Evolutionary conservation across 2,888 invertebrate species (phyloP).

Genomic region (Aquatica leii): DNA sequence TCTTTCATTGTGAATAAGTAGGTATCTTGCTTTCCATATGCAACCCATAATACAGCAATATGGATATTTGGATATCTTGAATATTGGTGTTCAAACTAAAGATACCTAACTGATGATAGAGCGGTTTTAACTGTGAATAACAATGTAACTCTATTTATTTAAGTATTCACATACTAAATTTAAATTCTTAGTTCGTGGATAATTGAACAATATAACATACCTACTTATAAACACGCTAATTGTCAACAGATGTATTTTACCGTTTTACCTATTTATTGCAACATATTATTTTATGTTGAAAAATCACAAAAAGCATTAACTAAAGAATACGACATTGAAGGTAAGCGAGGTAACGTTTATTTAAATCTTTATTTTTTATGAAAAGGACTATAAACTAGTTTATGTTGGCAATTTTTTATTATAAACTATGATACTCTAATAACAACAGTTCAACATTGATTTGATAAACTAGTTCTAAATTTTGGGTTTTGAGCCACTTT

Average conservation of each 20-base stretch:
- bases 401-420: not conserved
- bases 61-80: not conserved
- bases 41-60: slow-evolving; percentile 1
- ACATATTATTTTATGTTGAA: no score
- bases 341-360: not conserved
- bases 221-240: not conserved
- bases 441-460: not conserved
- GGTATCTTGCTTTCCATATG: not conserved
- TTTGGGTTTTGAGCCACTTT: not conserved
- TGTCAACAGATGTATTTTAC: not conserved
- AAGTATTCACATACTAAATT: not conserved
- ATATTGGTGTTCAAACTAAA: slow-evolving; percentile 1
- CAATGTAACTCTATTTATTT: slow-evolving; percentile 1
- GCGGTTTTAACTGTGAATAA: slow-evolving; percentile 2
- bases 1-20: slow-evolving; percentile 4
- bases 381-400: not conserved
- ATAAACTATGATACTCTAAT: not conserved
- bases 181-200: not conserved
- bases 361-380: not conserved
- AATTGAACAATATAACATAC: not conserved
- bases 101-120: not conserved
- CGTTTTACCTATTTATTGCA: no score
- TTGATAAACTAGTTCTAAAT: not conserved
- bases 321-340: not conserved
- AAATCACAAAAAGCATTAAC: not conserved